phyloP scores from a whole-genome alignment of 2,113 vertebrate species.

The rat (Rattus norvegicus) region DNA sequence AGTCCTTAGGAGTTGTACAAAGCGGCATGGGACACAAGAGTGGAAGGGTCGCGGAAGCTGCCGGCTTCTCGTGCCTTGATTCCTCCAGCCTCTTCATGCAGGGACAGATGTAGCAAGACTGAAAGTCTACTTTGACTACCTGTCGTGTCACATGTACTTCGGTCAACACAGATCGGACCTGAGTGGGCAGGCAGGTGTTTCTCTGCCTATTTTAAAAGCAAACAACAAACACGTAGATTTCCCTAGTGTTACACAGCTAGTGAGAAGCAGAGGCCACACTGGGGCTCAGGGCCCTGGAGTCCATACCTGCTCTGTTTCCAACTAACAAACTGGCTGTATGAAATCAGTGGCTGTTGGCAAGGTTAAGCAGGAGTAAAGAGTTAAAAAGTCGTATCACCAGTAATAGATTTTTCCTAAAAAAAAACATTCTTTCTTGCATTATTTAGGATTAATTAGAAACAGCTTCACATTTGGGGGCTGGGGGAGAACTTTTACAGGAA shows the following conservation, averaged over 20 bases:
- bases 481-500: background rate
- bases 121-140: background rate
- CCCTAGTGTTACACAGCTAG: no score
- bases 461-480: background rate
- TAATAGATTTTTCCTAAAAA: background rate
- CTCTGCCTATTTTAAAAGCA: background rate
- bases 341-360: background rate
- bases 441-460: background rate
- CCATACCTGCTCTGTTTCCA: background rate
- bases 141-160: fast-evolving
- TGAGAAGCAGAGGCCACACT: background rate
- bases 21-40: no score
- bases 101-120: background rate
- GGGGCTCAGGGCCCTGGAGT: background rate
- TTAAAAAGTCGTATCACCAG: background rate
- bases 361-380: background rate
- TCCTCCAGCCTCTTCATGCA: background rate
- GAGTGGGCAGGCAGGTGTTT: background rate
- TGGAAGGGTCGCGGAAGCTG: fast-evolving
- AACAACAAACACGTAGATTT: background rate
- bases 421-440: background rate
- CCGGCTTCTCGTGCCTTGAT: background rate
- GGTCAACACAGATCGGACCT: background rate
- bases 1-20: background rate
- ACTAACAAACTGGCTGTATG: background rate